These are phyloP conservation scores for Vidua chalybeata DNA, from an alignment of 2,113 vertebrate genomes.

Conservation along the genomic window DNA sequence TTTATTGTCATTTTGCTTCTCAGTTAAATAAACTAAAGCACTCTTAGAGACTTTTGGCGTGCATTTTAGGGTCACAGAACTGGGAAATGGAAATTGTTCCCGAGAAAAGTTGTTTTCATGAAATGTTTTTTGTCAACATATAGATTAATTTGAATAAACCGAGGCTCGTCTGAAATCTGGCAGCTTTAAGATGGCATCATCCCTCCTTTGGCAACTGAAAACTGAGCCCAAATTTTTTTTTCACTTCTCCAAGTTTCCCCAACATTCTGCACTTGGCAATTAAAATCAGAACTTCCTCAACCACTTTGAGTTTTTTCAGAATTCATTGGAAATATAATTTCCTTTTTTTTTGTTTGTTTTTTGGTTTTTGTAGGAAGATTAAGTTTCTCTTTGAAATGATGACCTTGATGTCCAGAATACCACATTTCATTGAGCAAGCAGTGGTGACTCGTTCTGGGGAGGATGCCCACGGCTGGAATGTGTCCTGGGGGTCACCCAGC, in stretches of 20 bases:
- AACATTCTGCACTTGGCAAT: neutral
- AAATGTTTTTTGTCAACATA: neutral
- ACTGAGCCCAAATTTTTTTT: neutral
- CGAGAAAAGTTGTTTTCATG: slow-evolving; percentile 11
- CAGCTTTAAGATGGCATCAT: neutral
- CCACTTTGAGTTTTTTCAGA: neutral
- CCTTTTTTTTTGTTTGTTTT: neutral
- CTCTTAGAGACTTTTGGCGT: neutral
- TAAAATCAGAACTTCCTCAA: neutral
- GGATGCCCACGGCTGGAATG: neutral
- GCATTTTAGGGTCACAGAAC: neutral
- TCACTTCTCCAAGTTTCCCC: neutral
- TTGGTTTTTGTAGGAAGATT: neutral
- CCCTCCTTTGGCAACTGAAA: neutral
- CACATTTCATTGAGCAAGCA: neutral
- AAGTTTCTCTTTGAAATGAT: neutral
- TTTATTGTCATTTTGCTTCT: slow-evolving; percentile 49
- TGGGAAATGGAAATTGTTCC: slow-evolving; percentile 44
- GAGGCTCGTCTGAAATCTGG: neutral
- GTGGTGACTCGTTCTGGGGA: neutral
- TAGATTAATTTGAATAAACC: neutral
- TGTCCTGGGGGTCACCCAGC: neutral
- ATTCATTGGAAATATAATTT: neutral
- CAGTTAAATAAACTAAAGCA: neutral
- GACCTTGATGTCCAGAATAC: neutral